phyloP scores from a whole-genome alignment of 2,888 invertebrate genomes.

The Drosophila pseudotakahashii region DNA sequence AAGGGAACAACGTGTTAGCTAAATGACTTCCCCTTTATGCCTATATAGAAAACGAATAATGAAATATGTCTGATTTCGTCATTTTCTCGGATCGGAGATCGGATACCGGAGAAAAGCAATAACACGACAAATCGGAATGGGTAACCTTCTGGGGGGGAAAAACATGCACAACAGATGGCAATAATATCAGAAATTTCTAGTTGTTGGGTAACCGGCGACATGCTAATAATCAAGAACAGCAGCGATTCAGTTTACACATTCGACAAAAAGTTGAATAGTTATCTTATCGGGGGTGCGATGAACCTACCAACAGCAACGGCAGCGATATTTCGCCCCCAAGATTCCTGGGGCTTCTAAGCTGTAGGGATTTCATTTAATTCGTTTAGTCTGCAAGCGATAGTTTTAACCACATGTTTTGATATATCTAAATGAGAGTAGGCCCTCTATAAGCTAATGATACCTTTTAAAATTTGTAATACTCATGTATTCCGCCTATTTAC shows the following conservation, averaged over 20 bases:
- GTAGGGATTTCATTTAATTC: conserved; percentile 3
- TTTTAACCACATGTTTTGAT: conserved; percentile 9
- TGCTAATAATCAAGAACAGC: conserved; percentile 26
- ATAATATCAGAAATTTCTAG: background rate
- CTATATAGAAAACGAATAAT: conserved; percentile 4
- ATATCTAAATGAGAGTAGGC: background rate
- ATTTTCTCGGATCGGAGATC: conserved; percentile 4
- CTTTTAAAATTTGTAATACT: background rate
- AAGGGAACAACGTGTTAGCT: background rate
- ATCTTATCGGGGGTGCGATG: conserved; percentile 43
- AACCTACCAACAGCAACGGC: conserved; percentile 12
- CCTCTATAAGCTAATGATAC: background rate
- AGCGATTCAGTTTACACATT: background rate
- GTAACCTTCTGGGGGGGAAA: conserved; percentile 10
- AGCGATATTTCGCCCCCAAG: background rate
- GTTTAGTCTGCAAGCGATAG: background rate
- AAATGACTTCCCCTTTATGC: background rate
- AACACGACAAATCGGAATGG: background rate
- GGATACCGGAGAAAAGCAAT: conserved; percentile 8
- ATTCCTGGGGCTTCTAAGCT: conserved; percentile 3
- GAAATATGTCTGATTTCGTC: conserved; percentile 16
- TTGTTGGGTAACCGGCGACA: conserved; percentile 16
- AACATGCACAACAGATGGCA: conserved; percentile 10
- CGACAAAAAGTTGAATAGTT: conserved; percentile 23
- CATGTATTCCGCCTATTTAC: too few species aligned